These are phyloP conservation scores for Lepetodrilus schrolli DNA, from an alignment of 2,888 invertebrate species.

Conservation along the genomic window DNA sequence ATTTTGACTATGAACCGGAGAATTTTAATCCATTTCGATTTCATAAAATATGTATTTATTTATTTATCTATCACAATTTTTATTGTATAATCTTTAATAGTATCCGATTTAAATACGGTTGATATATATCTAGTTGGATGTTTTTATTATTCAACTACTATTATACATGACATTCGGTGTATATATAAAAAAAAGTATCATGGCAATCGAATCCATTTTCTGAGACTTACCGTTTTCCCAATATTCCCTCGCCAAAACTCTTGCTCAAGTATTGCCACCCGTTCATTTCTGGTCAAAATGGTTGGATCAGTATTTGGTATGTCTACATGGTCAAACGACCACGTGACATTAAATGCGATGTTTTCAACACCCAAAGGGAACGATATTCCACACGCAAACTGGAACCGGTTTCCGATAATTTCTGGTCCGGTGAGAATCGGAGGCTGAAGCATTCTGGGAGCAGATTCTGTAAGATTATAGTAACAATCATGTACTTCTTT, in stretches of 20 bases:
- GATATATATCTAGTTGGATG: too few relatives aligned
- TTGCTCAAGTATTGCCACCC: slow-evolving; percentile 30
- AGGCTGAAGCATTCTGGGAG: neutral
- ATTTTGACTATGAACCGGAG: too few relatives aligned
- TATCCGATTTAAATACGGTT: too few relatives aligned
- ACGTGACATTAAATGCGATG: slow-evolving; percentile 22
- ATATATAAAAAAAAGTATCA: neutral
- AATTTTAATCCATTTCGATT: too few relatives aligned
- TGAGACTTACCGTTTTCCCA: slow-evolving; percentile 28
- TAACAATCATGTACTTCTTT: too few relatives aligned
- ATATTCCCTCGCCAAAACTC: slow-evolving; percentile 32
- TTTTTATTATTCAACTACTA: too few relatives aligned
- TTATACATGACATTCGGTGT: neutral
- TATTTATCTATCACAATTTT: too few relatives aligned
- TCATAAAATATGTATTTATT: too few relatives aligned
- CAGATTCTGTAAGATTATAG: slow-evolving; percentile 20
- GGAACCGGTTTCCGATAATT: slow-evolving; percentile 11
- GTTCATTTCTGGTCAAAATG: slow-evolving; percentile 12
- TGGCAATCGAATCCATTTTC: neutral
- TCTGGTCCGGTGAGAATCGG: slow-evolving; percentile 27
- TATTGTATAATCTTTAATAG: too few relatives aligned
- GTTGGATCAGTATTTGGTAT: neutral
- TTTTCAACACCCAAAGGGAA: neutral
- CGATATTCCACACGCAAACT: slow-evolving; percentile 29
- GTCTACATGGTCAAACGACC: slow-evolving; percentile 24